Conservation (phyloP, 2,888 invertebrate genomes). For the Synergus itoensis region DNA sequence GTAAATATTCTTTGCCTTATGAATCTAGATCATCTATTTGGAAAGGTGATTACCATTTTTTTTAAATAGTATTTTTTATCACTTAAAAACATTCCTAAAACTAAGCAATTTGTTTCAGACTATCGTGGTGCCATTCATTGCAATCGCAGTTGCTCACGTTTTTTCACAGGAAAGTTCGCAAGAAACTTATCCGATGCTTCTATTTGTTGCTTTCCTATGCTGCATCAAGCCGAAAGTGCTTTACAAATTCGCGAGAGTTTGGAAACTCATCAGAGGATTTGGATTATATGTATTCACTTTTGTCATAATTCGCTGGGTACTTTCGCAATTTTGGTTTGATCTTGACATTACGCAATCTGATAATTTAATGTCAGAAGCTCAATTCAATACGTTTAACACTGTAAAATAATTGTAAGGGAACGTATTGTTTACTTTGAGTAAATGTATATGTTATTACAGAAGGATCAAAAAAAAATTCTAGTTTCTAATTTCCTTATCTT, state of each 20-base stretch:
- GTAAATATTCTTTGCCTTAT: conserved; percentile 64
- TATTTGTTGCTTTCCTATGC: conserved; percentile 68
- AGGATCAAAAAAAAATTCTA: background rate
- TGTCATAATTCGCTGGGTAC: conserved; percentile 54
- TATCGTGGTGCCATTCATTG: conserved; percentile 65
- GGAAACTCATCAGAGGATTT: conserved; percentile 61
- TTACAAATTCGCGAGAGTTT: conserved; percentile 59
- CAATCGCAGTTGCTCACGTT: conserved; percentile 62
- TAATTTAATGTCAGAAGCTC: background rate
- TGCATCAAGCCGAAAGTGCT: conserved; percentile 67
- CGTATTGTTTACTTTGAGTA: background rate
- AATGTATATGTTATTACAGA: background rate
- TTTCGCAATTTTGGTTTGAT: conserved; percentile 2
- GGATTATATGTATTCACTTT: conserved; percentile 70
- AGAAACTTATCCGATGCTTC: conserved; percentile 58
- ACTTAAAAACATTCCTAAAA: background rate
- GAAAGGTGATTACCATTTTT: conserved; percentile 46
- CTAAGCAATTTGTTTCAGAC: conserved; percentile 62
- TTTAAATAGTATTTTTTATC: background rate
- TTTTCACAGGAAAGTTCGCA: conserved; percentile 50
- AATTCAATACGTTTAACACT: background rate
- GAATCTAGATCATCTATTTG: conserved; percentile 22
- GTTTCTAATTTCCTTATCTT: no score
- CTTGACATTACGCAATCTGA: background rate
- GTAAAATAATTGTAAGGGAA: background rate